Conservation (phyloP, 2,113 vertebrate species). For the Oryzias curvinotus region DNA sequence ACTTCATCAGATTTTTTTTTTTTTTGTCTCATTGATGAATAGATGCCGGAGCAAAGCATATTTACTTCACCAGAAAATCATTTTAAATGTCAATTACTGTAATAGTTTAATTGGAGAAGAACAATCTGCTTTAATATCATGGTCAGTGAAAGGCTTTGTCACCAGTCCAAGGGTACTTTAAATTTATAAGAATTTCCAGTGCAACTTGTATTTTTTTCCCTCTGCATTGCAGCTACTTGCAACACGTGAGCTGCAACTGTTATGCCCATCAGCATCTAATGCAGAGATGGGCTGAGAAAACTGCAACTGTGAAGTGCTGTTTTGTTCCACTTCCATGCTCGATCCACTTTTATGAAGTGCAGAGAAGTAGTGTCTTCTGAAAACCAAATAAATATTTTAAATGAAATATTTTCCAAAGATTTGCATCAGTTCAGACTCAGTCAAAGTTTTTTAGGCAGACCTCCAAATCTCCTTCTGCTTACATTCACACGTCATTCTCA, state of each 20-base stretch:
- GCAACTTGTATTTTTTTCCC: neutral
- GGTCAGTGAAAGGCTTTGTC: too few relatives aligned
- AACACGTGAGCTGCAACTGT: neutral
- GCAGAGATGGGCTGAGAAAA: neutral
- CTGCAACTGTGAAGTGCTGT: neutral
- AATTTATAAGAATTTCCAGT: neutral
- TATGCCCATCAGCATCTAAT: neutral
- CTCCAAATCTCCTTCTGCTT: too few relatives aligned
- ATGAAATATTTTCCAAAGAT: too few relatives aligned
- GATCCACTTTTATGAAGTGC: neutral
- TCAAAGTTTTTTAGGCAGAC: too few relatives aligned
- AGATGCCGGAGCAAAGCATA: too few relatives aligned
- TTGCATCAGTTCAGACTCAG: too few relatives aligned
- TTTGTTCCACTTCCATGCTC: neutral
- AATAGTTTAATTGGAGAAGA: too few relatives aligned
- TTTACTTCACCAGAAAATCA: neutral
- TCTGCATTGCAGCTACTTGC: neutral
- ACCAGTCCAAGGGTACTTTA: too few relatives aligned
- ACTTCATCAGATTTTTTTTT: too few relatives aligned
- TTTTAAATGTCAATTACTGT: neutral
- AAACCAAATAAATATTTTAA: too few relatives aligned
- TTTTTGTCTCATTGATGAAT: neutral
- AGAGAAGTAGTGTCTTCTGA: neutral
- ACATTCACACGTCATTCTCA: too few relatives aligned
- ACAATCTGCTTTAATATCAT: too few relatives aligned